A percentile compares a stretch with the other conserved stretches of the same genome.
Evolutionary conservation across 2,113 vertebrate species (phyloP).

Genomic region (Phylloscopus whistleri): DNA sequence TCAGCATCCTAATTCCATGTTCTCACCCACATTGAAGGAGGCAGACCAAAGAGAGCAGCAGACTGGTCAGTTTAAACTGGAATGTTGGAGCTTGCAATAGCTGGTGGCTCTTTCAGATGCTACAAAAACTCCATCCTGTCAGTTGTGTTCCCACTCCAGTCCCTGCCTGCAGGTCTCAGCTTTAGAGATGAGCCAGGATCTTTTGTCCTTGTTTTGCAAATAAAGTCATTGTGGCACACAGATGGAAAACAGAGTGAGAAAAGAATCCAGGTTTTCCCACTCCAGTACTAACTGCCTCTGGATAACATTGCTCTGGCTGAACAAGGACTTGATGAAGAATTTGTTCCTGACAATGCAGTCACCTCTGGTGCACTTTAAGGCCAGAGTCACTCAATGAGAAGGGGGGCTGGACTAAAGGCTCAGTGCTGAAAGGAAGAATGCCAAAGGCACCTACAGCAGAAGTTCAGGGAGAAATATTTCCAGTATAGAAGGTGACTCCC

Average conservation of each 20-base stretch:
- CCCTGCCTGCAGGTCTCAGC: neutral
- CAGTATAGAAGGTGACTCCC: neutral
- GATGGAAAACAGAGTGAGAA: neutral
- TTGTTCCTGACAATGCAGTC: neutral
- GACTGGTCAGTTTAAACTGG: neutral
- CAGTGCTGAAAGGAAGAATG: neutral
- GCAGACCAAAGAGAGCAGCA: neutral
- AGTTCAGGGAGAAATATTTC: neutral
- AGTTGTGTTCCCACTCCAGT: neutral
- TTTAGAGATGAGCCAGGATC: neutral
- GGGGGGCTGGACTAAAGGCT: neutral
- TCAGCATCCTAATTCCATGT: neutral
- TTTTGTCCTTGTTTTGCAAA: neutral
- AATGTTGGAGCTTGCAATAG: neutral
- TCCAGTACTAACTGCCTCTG: neutral
- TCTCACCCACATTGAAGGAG: fast-evolving
- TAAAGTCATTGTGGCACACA: neutral
- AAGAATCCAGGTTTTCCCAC: neutral
- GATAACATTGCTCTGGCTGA: neutral
- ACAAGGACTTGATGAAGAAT: neutral
- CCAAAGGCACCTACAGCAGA: neutral
- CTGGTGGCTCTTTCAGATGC: neutral
- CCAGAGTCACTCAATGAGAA: neutral
- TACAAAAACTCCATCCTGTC: neutral
- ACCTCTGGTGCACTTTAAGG: neutral